Evolutionary conservation across 2,888 invertebrate genomes (phyloP).

Genomic region (Eupithecia centaureata): DNA sequence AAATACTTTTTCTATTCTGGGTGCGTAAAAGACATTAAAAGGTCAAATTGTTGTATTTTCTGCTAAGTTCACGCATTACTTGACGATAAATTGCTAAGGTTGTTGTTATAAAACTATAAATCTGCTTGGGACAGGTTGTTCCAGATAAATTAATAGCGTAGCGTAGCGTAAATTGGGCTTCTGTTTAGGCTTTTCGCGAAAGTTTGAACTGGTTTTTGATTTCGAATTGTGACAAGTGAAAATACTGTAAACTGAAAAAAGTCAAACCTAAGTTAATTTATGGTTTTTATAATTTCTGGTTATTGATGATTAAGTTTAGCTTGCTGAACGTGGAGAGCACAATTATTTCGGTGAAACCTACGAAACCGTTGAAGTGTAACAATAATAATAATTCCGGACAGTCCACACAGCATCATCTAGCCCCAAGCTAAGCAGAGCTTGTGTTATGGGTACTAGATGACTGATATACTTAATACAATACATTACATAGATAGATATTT

Average conservation of each 20-base stretch:
- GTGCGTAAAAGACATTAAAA: conserved; percentile 9
- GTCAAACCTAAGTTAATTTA: no score
- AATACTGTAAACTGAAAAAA: not conserved
- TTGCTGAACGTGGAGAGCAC: no score
- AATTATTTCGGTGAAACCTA: no score
- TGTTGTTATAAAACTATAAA: conserved; percentile 42
- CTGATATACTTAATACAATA: no score
- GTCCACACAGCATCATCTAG: no score
- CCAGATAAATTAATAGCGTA: conserved; percentile 21
- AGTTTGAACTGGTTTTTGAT: not conserved
- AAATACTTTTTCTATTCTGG: not conserved
- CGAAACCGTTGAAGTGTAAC: no score
- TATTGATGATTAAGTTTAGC: no score
- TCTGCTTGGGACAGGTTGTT: conserved; percentile 27
- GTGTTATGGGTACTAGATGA: no score
- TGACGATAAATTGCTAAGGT: conserved; percentile 38
- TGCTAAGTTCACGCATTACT: conserved; percentile 31
- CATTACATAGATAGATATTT: no score
- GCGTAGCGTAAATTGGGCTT: not conserved
- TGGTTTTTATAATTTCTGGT: no score
- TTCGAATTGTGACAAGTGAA: not conserved
- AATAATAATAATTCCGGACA: no score
- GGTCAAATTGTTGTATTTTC: conserved; percentile 18
- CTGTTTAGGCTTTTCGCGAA: not conserved
- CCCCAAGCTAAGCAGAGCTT: no score